These are phyloP conservation scores for Peromyscus polionotus DNA, from an alignment of 2,113 vertebrate genomes.

Conservation along the genomic window DNA sequence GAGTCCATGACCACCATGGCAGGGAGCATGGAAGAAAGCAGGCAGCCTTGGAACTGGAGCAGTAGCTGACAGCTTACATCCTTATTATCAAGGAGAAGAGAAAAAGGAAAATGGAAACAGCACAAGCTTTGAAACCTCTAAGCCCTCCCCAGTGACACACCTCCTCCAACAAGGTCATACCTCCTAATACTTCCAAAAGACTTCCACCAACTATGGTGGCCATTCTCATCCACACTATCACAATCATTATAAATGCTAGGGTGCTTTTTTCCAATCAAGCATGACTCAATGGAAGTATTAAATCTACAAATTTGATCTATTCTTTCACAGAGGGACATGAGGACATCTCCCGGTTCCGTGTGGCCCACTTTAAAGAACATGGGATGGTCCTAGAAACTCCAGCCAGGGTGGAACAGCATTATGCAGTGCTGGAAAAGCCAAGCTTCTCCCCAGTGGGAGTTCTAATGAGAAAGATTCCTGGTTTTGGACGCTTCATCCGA, in stretches of 20 bases:
- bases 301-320: background rate
- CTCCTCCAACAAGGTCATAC: too few relatives aligned
- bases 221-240: background rate
- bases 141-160: background rate
- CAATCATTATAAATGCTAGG: background rate
- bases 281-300: background rate
- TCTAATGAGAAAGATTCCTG: background rate
- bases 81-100: background rate
- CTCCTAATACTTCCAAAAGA: background rate
- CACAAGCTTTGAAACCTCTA: too few relatives aligned
- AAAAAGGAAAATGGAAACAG: background rate
- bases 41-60: too few relatives aligned
- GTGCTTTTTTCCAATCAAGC: background rate
- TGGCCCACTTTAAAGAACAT: constrained; percentile 71
- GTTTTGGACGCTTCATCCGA: background rate
- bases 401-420: background rate
- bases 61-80: background rate
- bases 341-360: constrained; percentile 11
- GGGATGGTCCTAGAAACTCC: constrained; percentile 66
- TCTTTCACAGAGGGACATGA: background rate
- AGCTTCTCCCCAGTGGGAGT: constrained; percentile 67
- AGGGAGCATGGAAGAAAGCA: background rate
- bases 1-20: background rate
- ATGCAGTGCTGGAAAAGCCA: constrained; percentile 52
- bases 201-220: background rate